Percentiles rank a stretch among this genome's conserved stretches.
These are phyloP conservation scores for Aphelenchoides avenae DNA, from an alignment of 1,140 invertebrate genomes.

Conservation along the genomic window DNA sequence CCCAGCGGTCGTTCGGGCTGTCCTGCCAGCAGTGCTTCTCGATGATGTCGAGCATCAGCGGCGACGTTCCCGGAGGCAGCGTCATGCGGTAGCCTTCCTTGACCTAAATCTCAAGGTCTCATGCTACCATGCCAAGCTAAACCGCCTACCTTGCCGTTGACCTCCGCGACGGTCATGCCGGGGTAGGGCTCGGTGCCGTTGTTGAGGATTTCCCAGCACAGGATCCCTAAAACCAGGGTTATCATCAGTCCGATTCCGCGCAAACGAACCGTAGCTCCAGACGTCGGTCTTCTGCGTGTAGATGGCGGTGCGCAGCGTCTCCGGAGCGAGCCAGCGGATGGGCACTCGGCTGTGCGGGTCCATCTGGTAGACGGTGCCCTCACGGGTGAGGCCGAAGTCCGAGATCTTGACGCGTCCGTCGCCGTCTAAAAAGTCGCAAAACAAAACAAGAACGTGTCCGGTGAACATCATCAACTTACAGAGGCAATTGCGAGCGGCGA, in stretches of 20 bases:
- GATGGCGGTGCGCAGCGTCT: conserved; percentile 14
- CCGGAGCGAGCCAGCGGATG: conserved; percentile 42
- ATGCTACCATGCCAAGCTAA: not conserved
- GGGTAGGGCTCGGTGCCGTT: conserved; percentile 34
- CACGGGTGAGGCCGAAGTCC: conserved; percentile 40
- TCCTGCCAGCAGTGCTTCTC: conserved; percentile 22
- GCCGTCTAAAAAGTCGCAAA: conserved; percentile 67
- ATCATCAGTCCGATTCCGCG: not conserved
- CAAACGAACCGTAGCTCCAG: conserved; percentile 17
- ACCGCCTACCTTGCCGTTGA: conserved; percentile 4
- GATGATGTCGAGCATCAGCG: conserved; percentile 18
- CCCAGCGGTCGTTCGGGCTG: conserved; percentile 29
- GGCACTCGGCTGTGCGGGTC: conserved; percentile 20
- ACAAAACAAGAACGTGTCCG: conserved; percentile 18
- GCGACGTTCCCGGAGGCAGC: conserved; percentile 14
- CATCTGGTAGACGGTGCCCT: conserved; percentile 30
- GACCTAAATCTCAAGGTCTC: conserved; percentile 5
- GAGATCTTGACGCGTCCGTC: conserved; percentile 34
- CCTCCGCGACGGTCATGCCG: conserved; percentile 23
- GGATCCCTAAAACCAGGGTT: conserved; percentile 19
- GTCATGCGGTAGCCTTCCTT: conserved; percentile 19
- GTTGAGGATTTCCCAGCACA: conserved; percentile 37
- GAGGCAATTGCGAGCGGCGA: conserved; percentile 42
- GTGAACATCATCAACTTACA: not conserved
- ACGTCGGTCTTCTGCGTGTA: conserved; percentile 38